Conservation (phyloP, 2,888 invertebrate species). For the Phasia obesa region DNA sequence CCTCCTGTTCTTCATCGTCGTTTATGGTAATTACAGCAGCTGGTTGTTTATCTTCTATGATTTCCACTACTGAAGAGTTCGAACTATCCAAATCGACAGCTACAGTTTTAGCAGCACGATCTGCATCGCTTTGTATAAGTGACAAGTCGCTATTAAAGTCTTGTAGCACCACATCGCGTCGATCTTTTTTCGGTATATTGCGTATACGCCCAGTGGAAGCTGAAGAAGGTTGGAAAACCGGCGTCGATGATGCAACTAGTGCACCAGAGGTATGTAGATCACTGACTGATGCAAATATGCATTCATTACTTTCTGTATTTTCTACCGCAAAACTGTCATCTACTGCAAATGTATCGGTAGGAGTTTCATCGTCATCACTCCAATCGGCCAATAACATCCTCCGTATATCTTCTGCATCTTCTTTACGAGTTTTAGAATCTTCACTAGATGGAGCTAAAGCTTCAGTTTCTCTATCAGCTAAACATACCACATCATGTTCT, state of each 20-base stretch:
- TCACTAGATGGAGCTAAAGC: background rate
- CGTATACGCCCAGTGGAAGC: conserved; percentile 76
- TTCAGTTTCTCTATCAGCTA: background rate
- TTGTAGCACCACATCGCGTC: conserved; percentile 77
- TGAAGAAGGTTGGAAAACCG: conserved; percentile 23
- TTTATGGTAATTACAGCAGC: conserved; percentile 62
- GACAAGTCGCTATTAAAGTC: conserved; percentile 75
- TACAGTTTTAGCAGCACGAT: background rate
- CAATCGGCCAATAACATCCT: conserved; percentile 90
- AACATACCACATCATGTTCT: conserved; percentile 34
- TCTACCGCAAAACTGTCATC: background rate
- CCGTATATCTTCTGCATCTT: conserved; percentile 84
- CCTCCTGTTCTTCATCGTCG: conserved; percentile 57
- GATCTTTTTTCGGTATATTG: conserved; percentile 82
- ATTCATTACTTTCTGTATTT: background rate
- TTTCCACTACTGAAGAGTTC: conserved; percentile 60
- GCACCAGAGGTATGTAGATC: background rate
- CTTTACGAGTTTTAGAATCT: conserved; percentile 76
- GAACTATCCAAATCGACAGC: conserved; percentile 56
- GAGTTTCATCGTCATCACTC: conserved; percentile 85
- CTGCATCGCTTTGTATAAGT: conserved; percentile 9
- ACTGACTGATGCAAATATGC: conserved; percentile 1
- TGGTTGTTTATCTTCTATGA: conserved; percentile 53
- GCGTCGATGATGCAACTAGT: conserved; percentile 25
- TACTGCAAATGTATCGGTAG: conserved; percentile 52